Percentiles rank a stretch among this genome's conserved stretches.
Evolutionary conservation across 2,113 vertebrate genomes (phyloP).

Genomic region (Polypterus bichir): DNA sequence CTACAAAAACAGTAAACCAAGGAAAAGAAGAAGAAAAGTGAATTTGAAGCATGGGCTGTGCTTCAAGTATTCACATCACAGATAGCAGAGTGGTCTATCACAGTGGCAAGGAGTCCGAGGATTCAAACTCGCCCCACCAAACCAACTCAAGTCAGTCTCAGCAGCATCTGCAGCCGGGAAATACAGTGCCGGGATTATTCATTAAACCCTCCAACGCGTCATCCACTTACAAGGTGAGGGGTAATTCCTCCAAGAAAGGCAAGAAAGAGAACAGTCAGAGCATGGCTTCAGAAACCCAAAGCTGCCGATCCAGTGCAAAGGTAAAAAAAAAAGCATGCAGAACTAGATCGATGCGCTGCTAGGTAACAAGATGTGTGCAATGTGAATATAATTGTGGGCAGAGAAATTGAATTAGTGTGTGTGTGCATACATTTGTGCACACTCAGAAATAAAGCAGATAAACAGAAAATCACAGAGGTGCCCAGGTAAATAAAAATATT

Average conservation of each 20-base stretch:
- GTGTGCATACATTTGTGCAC: too few species aligned
- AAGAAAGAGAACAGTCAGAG: slow-evolving; percentile 40
- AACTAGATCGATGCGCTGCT: too few species aligned
- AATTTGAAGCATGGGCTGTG: slow-evolving; percentile 83
- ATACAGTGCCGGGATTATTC: slow-evolving; percentile 72
- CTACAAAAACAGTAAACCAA: slow-evolving; percentile 24
- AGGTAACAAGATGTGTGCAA: too few species aligned
- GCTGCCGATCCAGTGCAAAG: slow-evolving; percentile 40
- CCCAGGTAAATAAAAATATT: too few species aligned
- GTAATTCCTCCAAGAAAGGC: slow-evolving; percentile 44
- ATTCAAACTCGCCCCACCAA: slow-evolving; percentile 72
- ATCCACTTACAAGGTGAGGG: slow-evolving; percentile 67
- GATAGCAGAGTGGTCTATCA: slow-evolving; percentile 72
- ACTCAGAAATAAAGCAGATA: too few species aligned
- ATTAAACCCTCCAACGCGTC: slow-evolving; percentile 61
- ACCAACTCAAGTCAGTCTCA: slow-evolving; percentile 54
- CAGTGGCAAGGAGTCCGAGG: slow-evolving; percentile 81
- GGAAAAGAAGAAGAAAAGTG: slow-evolving; percentile 30
- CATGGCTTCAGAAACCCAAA: slow-evolving; percentile 41
- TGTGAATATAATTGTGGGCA: too few species aligned
- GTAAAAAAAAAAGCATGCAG: slow-evolving; percentile 23
- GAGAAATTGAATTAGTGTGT: too few species aligned
- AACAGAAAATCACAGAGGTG: too few species aligned
- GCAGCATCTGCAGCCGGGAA: slow-evolving; percentile 52
- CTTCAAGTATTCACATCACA: slow-evolving; percentile 90